Evolutionary conservation across 2,888 invertebrate species (phyloP).

Genomic region (Agrotis clavis): DNA sequence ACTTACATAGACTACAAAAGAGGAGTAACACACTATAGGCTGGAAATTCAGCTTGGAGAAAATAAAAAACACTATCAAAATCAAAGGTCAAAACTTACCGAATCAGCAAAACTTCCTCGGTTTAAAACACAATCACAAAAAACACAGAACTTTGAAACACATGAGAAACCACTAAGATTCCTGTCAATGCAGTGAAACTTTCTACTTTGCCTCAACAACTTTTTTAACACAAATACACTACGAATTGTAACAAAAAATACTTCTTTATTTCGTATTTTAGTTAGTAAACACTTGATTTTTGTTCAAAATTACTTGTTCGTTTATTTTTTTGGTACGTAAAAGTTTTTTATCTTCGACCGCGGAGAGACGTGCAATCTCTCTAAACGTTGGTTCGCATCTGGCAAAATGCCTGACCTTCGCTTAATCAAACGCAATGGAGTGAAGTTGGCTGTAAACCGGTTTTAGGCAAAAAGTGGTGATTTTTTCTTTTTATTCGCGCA

Average conservation of each 20-base stretch:
- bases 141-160: slow-evolving; percentile 77
- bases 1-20: slow-evolving; percentile 38
- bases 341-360: slow-evolving; percentile 70
- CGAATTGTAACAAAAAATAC: slow-evolving; percentile 41
- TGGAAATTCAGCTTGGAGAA: too few species aligned
- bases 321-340: slow-evolving; percentile 72
- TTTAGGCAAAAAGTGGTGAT: slow-evolving; percentile 87
- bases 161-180: slow-evolving; percentile 74
- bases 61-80: slow-evolving; percentile 13
- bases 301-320: slow-evolving; percentile 68
- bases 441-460: slow-evolving; percentile 87
- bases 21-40: neutral
- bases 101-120: slow-evolving; percentile 71
- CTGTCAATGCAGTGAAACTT: slow-evolving; percentile 80
- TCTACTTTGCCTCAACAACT: slow-evolving; percentile 73
- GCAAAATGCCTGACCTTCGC: slow-evolving; percentile 83
- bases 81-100: slow-evolving; percentile 63
- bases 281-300: slow-evolving; percentile 34
- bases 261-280: slow-evolving; percentile 31
- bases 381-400: slow-evolving; percentile 75
- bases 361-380: slow-evolving; percentile 69
- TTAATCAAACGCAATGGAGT: slow-evolving; percentile 81
- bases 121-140: slow-evolving; percentile 76
- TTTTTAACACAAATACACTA: slow-evolving; percentile 51
- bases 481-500: slow-evolving; percentile 74